Conservation (phyloP, 2,113 vertebrate genomes). For the Pimephales promelas region DNA sequence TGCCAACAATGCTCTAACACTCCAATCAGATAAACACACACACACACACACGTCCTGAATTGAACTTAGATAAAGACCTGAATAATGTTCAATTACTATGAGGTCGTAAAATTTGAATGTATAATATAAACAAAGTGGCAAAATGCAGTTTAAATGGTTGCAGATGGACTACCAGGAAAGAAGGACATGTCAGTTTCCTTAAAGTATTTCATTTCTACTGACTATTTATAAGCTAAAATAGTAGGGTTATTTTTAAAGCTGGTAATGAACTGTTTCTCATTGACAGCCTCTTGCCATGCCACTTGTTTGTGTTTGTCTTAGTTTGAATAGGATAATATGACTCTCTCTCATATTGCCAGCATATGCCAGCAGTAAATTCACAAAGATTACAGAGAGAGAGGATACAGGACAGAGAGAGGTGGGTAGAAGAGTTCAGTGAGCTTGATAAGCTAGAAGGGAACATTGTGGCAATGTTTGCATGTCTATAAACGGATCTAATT, state of each 20-base stretch:
- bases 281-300: not conserved
- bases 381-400: not conserved
- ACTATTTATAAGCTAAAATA: not conserved
- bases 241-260: not conserved
- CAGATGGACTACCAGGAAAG: not conserved
- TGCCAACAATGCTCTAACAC: not conserved
- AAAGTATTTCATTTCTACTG: not conserved
- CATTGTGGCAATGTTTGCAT: constrained; percentile 10
- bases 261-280: not conserved
- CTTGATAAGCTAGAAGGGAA: not conserved
- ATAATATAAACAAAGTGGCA: not conserved
- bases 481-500: not conserved
- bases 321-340: not conserved
- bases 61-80: not conserved
- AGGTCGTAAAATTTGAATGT: not conserved
- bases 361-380: constrained; percentile 6
- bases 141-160: not conserved
- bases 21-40: not conserved
- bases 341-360: no score
- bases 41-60: not conserved
- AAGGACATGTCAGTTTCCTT: constrained; percentile 11
- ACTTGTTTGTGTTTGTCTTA: not conserved
- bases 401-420: not conserved
- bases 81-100: not conserved
- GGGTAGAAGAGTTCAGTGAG: not conserved